Conservation (phyloP, 2,888 invertebrate species). For the Sarcophaga carnaria region DNA sequence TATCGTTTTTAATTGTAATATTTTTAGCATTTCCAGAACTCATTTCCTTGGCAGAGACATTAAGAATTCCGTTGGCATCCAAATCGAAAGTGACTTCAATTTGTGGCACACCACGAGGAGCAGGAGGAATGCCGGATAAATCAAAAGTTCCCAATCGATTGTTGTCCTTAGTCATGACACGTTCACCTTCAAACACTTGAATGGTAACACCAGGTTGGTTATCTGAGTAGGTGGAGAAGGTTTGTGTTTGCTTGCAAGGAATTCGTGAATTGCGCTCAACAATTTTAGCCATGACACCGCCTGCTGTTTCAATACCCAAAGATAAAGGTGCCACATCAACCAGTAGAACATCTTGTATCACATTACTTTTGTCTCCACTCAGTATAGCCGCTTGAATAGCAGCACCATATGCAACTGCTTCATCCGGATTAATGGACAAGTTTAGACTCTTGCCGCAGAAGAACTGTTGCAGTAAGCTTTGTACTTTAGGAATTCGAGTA, state of each 20-base stretch:
- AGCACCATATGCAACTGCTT: constrained; percentile 91
- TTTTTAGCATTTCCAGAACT: constrained; percentile 87
- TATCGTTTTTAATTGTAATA: constrained; percentile 92
- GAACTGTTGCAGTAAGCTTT: constrained; percentile 88
- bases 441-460: constrained; percentile 89
- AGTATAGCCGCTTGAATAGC: constrained; percentile 89
- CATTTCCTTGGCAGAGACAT: constrained; percentile 90
- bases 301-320: constrained; percentile 90
- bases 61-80: constrained; percentile 97
- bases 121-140: constrained; percentile 97
- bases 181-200: constrained; percentile 89
- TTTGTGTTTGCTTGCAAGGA: constrained; percentile 88
- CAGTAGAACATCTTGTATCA: constrained; percentile 88
- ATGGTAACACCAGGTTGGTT: constrained; percentile 90
- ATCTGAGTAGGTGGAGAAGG: constrained; percentile 91
- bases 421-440: constrained; percentile 90
- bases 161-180: constrained; percentile 96
- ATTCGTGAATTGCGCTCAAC: constrained; percentile 88
- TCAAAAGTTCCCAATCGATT: constrained; percentile 97
- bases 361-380: constrained; percentile 86
- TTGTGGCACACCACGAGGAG: constrained; percentile 92
- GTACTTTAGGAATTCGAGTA: constrained; percentile 90
- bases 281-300: constrained; percentile 91
- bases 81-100: constrained; percentile 92
- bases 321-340: constrained; percentile 88